A percentile compares a stretch with the other conserved stretches of the same genome.
phyloP scores from a whole-genome alignment of 2,797 vertebrate genomes.

The Tadarida brasiliensis region DNA sequence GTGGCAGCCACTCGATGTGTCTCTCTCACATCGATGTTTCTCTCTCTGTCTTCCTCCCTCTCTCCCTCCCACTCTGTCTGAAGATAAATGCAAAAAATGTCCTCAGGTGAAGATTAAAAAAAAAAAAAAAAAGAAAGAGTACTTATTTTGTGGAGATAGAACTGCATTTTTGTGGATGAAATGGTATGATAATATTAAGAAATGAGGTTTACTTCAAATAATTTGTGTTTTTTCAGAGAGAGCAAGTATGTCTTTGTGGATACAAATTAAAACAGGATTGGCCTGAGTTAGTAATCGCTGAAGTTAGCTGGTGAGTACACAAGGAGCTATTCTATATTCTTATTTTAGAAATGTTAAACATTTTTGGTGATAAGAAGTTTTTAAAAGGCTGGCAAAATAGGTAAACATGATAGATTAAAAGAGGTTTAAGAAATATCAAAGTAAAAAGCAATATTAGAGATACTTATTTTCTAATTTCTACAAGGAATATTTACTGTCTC shows the following conservation, averaged over 20 bases:
- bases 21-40: no score
- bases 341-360: neutral
- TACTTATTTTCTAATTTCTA: slow-evolving; percentile 24
- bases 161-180: neutral
- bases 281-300: neutral
- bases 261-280: neutral
- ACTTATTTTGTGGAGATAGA: neutral
- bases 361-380: neutral
- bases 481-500: neutral
- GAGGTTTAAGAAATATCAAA: neutral
- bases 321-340: neutral
- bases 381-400: neutral
- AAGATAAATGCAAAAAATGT: no score
- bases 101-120: no score
- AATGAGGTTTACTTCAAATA: neutral
- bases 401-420: neutral
- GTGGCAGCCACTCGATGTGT: no score
- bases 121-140: no score
- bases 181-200: neutral
- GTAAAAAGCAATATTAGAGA: neutral
- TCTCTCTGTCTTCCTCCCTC: no score
- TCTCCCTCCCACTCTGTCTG: no score
- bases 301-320: neutral
- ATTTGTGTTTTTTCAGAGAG: neutral
- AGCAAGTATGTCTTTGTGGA: neutral